Evolutionary conservation across 2,888 invertebrate species (phyloP).

Genomic region (Cheilosia vulpina): DNA sequence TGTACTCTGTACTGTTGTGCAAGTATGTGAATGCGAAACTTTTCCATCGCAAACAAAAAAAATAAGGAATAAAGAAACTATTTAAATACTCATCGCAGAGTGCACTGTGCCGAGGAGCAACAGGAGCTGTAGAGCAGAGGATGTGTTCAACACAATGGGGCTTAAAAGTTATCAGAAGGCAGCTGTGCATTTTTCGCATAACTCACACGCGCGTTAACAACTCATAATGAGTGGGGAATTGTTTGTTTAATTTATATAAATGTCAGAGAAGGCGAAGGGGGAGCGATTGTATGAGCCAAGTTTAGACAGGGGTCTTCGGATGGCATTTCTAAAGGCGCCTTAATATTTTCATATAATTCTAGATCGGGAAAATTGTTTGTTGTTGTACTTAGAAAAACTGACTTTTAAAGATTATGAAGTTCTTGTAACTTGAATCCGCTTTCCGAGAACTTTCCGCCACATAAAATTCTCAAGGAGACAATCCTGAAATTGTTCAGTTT

Average conservation of each 20-base stretch:
- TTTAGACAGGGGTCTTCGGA: too few species aligned
- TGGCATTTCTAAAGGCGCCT: too few species aligned
- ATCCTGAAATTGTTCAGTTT: too few species aligned
- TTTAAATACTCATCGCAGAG: conserved; percentile 70
- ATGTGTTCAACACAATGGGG: conserved; percentile 46
- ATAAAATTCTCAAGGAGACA: too few species aligned
- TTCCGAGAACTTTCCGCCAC: too few species aligned
- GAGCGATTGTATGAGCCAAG: background rate
- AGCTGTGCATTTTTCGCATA: conserved; percentile 64
- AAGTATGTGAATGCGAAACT: conserved; percentile 65
- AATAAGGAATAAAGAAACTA: conserved; percentile 37
- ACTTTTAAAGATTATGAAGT: too few species aligned
- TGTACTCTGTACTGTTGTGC: conserved; percentile 59
- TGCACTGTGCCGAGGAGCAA: conserved; percentile 54
- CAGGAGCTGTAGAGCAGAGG: conserved; percentile 25
- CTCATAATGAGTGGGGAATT: conserved; percentile 37
- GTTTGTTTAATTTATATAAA: conserved; percentile 6
- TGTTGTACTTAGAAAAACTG: too few species aligned
- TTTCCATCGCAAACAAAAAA: conserved; percentile 26
- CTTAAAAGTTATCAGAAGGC: conserved; percentile 65
- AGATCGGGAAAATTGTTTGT: background rate
- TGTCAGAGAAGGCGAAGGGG: background rate
- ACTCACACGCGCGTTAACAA: conserved; percentile 55
- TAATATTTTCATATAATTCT: background rate
- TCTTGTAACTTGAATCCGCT: too few species aligned